Percentiles rank a stretch among this genome's conserved stretches.
Evolutionary conservation across 2,888 invertebrate species (phyloP).

Genomic region (Vandiemenella viatica): DNA sequence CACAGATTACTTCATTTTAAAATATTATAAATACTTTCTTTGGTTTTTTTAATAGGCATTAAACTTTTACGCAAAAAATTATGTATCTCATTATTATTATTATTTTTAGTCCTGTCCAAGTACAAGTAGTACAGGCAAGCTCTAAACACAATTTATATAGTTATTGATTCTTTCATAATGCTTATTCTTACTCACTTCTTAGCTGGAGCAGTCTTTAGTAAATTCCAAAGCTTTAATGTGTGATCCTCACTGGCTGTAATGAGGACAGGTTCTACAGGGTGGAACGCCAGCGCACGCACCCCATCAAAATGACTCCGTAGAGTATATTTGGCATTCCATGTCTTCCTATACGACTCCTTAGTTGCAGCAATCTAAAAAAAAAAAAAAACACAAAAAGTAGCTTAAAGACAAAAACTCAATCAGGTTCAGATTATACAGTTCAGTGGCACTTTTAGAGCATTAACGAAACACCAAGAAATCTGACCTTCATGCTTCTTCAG

Average conservation of each 20-base stretch:
- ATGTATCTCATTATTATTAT: too few species aligned
- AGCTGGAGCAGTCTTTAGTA: conserved; percentile 80
- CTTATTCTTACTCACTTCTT: conserved; percentile 29
- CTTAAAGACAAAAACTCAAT: not conserved
- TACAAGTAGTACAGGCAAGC: too few species aligned
- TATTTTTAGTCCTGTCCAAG: too few species aligned
- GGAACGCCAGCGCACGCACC: conserved; percentile 81
- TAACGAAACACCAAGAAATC: too few species aligned
- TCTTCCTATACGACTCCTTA: conserved; percentile 83
- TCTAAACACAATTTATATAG: too few species aligned
- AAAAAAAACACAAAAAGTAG: conserved; percentile 7
- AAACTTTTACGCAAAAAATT: too few species aligned
- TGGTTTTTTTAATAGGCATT: too few species aligned
- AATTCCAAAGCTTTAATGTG: conserved; percentile 97
- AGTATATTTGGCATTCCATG: conserved; percentile 95
- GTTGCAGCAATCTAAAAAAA: conserved; percentile 42
- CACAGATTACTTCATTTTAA: too few species aligned
- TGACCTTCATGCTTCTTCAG: too few species aligned
- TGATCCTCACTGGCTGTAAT: conserved; percentile 98
- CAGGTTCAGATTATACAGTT: not conserved
- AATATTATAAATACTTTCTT: too few species aligned
- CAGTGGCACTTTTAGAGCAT: too few species aligned
- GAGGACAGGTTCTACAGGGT: conserved; percentile 88
- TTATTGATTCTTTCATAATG: too few species aligned
- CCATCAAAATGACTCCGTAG: conserved; percentile 88